These are phyloP conservation scores for Thalassophryne amazonica DNA, from an alignment of 2,797 vertebrate genomes.

Conservation along the genomic window DNA sequence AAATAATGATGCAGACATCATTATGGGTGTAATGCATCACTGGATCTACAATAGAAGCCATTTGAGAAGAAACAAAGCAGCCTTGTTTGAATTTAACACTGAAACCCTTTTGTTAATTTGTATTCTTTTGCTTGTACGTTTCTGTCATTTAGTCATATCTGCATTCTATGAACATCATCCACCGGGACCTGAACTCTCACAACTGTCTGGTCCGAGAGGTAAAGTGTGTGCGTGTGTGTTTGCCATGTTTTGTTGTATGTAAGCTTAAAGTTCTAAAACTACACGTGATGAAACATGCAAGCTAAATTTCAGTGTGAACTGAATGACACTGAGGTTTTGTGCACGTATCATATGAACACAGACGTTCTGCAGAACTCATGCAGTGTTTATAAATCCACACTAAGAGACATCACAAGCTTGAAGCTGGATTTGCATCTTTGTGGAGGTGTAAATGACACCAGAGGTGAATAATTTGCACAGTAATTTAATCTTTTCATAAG, in stretches of 20 bases:
- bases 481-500: no score
- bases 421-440: neutral
- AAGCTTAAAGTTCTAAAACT: slow-evolving; percentile 24
- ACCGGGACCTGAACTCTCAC: slow-evolving; percentile 96
- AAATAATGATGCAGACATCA: slow-evolving; percentile 17
- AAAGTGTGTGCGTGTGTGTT: slow-evolving; percentile 46
- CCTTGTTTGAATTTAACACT: slow-evolving; percentile 29
- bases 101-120: slow-evolving; percentile 6
- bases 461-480: no score
- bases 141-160: slow-evolving; percentile 85
- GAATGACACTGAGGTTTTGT: slow-evolving; percentile 20
- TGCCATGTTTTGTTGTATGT: no score
- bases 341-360: slow-evolving; percentile 6
- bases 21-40: slow-evolving; percentile 23
- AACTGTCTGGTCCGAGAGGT: slow-evolving; percentile 97
- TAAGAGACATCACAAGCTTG: neutral
- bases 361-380: neutral
- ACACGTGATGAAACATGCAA: neutral
- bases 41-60: slow-evolving; percentile 14
- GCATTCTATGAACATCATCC: slow-evolving; percentile 98
- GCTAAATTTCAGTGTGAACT: slow-evolving; percentile 1
- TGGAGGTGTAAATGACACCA: neutral
- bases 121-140: slow-evolving; percentile 1
- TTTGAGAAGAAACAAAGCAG: slow-evolving; percentile 19
- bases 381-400: neutral